Percentiles rank a stretch among this genome's conserved stretches.
Conservation (phyloP, 2,113 vertebrate genomes). For the Tychaedon coryphoeus region DNA sequence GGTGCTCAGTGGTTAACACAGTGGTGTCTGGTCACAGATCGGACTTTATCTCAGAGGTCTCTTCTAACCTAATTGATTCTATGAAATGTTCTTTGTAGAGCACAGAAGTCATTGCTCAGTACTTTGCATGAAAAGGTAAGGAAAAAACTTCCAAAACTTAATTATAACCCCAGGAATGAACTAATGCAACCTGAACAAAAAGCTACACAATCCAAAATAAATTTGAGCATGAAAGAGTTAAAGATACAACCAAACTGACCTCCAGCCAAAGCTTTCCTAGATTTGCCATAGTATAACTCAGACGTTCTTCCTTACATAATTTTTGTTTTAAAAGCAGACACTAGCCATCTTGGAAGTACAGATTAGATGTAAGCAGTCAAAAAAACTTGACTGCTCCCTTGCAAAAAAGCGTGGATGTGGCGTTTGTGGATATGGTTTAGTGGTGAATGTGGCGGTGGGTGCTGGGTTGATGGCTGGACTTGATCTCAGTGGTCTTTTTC, state of each 20-base stretch:
- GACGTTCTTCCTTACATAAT: background rate
- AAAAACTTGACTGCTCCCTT: background rate
- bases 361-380: background rate
- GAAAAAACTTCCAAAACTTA: background rate
- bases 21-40: no score
- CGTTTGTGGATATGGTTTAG: background rate
- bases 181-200: background rate
- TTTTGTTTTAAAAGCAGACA: background rate
- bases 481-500: background rate
- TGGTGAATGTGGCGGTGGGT: background rate
- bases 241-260: background rate
- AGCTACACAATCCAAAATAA: background rate
- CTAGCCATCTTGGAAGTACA: background rate
- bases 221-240: background rate
- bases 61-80: background rate
- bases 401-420: background rate
- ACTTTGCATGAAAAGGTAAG: background rate
- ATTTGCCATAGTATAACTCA: background rate
- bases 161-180: background rate
- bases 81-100: background rate
- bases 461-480: background rate
- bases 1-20: rapidly evolving
- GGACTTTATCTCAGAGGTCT: background rate
- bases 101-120: background rate
- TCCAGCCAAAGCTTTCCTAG: background rate